Evolutionary conservation across 2,888 invertebrate genomes (phyloP), one percentile per base, ranked within the genome.

Genomic region (Lochmaea crataegi): DNA sequence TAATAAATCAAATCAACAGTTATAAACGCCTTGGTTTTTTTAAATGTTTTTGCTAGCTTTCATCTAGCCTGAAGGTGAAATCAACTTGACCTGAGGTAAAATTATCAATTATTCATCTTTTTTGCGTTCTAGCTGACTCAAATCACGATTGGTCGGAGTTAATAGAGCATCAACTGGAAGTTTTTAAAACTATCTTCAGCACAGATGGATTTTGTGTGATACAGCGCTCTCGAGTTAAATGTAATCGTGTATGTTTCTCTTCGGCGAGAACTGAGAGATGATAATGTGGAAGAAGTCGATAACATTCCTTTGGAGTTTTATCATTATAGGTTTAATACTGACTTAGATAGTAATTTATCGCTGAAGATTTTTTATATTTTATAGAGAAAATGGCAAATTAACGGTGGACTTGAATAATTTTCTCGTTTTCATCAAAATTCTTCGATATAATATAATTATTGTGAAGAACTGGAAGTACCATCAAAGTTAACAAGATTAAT

Each of bases 151-250:
- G 57, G 57, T 58, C 45, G 58, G 6, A 70, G 63, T 70, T 70
- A 70, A 65, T 65, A 70, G 70, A 70, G 70, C 70, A 58, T 53
- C 64, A 70, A 70, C 53, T 64, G 7, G 38, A 26, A 58, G 38
- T 58, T 65, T 57, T 58, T 64, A 70, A 61, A 1, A 51, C 38
- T n/a, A 11, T 51, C 45, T 53, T 60, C 38, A 18, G 56, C 64
- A 14, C 26, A 48, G 51, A 48, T 70, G 26, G 16, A 56, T 22
- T n/a, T 18, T 22, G 18, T 18, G 26, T 4, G 56, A 56, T 22
- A 56, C 56, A 56, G 2, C 12, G 51, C 1, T 26, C 2, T 1
- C 26, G 4, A 26, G 5, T 26, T 26, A 32, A 53, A 16, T 16
- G 12, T 12, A 12, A 45, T 45, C 11, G 42, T 45, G 42, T 32